Evolutionary conservation across 2,797 vertebrate genomes (phyloP).

Genomic region (Rhinella marina): DNA sequence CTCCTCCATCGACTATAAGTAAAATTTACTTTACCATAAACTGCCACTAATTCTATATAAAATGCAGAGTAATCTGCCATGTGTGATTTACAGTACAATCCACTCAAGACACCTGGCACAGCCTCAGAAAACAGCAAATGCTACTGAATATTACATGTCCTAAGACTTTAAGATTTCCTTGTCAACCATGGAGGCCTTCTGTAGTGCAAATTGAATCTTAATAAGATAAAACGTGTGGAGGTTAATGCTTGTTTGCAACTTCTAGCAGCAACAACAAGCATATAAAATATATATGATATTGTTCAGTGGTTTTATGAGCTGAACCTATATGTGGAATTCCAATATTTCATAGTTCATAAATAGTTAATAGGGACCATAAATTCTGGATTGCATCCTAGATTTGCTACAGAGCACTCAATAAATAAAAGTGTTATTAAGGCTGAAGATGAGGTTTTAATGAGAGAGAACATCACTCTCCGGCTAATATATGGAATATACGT

Average conservation of each 20-base stretch:
- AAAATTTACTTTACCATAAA: no score
- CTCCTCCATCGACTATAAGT: no score
- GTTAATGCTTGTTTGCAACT: constrained; percentile 8
- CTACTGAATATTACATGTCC: not conserved
- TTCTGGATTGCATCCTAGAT: not conserved
- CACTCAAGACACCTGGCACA: not conserved
- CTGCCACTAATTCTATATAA: no score
- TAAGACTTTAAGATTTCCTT: not conserved
- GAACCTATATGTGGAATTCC: not conserved
- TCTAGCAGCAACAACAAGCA: not conserved
- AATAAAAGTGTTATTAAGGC: not conserved
- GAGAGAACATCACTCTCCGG: not conserved
- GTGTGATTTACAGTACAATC: not conserved
- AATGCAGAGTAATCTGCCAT: no score
- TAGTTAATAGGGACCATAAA: constrained; percentile 6
- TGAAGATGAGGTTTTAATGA: not conserved
- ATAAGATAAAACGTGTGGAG: not conserved
- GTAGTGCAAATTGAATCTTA: constrained; percentile 13
- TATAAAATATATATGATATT: constrained; percentile 23
- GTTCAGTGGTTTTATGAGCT: constrained; percentile 22
- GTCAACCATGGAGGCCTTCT: not conserved
- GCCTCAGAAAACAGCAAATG: not conserved
- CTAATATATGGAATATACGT: not conserved
- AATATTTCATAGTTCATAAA: constrained; percentile 20
- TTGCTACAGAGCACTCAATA: not conserved